Base-by-base conservation (phyloP, 1,140 invertebrate genomes). In the Temnothorax nylanderi region DNA sequence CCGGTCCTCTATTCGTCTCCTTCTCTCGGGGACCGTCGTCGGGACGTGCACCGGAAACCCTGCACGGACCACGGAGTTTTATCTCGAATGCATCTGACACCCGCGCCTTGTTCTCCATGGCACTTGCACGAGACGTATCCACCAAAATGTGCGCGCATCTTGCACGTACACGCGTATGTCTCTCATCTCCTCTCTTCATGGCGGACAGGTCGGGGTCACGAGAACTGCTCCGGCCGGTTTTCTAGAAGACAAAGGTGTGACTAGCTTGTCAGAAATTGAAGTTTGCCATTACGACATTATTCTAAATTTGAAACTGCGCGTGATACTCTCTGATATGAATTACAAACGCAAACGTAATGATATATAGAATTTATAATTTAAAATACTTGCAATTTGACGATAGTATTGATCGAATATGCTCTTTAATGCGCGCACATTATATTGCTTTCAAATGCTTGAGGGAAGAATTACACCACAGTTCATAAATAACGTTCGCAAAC, bases 21-120 rank as follows among this genome's bases (percentile, higher is more conserved):
- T n/a, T 49, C 76, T 76, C 85, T 58, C 78, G 64, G 47, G 10
- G 71, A 56, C 47, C 18, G 80, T 81, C 49, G 82, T 77, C 54
- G 82, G 56, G 86, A 89, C 87, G 87, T 86, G 89, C 91, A 92
- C 90, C 92, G 92, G 91, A 92, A 92, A 92, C 90, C 86, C 58
- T 86, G 86, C 78, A 91, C 88, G 74, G 51, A 74, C 65, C 87
- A 44, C 74, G 74, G 3, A 32, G 13, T 16, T 76, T 89, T 93
- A 94, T 94, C 93, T 91, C 87, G 82, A 82, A 82, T 91, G 92
- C 92, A 94, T 94, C 93, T 93, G 91, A 94, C 92, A 92, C 93
- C 92, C 93, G 93, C 90, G 88, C 89, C 89, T 90, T 72, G 44
- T 90, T 89, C 77, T 67, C 82, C 62, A 26, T 26, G 26, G 26